phyloP scores from a whole-genome alignment of 1,140 invertebrate genomes.

The Drosophila truncata region DNA sequence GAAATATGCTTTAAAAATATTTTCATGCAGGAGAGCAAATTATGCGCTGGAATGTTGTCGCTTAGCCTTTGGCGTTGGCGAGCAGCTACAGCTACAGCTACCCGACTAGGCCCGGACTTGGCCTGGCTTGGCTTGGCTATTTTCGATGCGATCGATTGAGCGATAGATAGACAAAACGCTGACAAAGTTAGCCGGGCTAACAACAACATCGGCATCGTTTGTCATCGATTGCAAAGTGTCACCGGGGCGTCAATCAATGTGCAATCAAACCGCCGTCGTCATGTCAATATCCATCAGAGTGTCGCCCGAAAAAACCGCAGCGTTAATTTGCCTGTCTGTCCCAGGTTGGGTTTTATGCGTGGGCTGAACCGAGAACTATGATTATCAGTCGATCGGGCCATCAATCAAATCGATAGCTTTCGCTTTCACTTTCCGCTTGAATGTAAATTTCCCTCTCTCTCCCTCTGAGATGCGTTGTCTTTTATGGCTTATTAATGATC shows the following conservation, averaged over 20 bases:
- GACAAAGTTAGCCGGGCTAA: constrained; percentile 47
- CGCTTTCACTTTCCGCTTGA: constrained; percentile 63
- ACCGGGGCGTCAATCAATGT: constrained; percentile 72
- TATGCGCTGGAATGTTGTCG: constrained; percentile 75
- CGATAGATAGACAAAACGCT: constrained; percentile 75
- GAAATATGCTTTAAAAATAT: constrained; percentile 71
- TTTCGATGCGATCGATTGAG: constrained; percentile 70
- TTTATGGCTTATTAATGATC: constrained; percentile 81
- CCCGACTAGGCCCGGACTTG: neutral
- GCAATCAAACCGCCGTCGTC: constrained; percentile 72
- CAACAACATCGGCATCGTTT: constrained; percentile 62
- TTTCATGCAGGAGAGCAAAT: constrained; percentile 74
- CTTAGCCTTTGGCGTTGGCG: constrained; percentile 43
- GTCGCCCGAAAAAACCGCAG: constrained; percentile 62
- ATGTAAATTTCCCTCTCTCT: constrained; percentile 35
- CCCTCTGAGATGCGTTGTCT: constrained; percentile 61
- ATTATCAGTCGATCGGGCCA: constrained; percentile 5
- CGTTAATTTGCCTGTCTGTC: constrained; percentile 74
- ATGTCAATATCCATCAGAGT: constrained; percentile 76
- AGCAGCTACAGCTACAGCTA: neutral
- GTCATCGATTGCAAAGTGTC: constrained; percentile 53
- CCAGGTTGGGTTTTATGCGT: constrained; percentile 21
- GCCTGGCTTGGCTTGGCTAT: constrained; percentile 44
- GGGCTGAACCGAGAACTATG: constrained; percentile 7
- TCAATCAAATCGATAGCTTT: constrained; percentile 53